Base-by-base conservation (phyloP, 2,113 vertebrate genomes). In the Chroicocephalus ridibundus region DNA sequence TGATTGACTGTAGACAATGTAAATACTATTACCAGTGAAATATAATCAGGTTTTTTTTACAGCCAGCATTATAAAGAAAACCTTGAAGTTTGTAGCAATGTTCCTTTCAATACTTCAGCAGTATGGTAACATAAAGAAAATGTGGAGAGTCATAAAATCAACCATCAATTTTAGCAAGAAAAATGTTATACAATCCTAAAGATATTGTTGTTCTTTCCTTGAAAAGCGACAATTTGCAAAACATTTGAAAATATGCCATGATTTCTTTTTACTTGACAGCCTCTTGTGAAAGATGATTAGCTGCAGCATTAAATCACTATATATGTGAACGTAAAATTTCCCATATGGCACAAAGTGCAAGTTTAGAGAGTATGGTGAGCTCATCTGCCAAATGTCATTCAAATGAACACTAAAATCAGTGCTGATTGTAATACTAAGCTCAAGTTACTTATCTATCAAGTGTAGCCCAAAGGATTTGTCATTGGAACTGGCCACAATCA, bases 31-130 rank as follows among this genome's bases (percentile, higher is more conserved):
- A 54, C 31, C 9, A n/a, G 21, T 44, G 25, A 82, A 82, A 49
- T 19, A 12, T 1, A 62, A 90, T 46, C 0, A 55, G 4, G 4
- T 74, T 15, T 0, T 2, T 21, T 69, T 88, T 40, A 40, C 16
- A 77, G 7, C 2, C 12, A 74, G 18, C 10, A 42, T 42, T 55
- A 32, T 11, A 79, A 55, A 72, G 11, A 85, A 86, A 81, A 74
- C 4, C 11, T 29, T 78, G 15, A 81, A 6, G 2, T 32, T 14
- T 6, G 21, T 11, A 84, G 13, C 19, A 91, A 29, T 32, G 9
- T 10, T 90, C 4, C 2, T 84, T 84, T 81, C 61, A 81, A n/a
- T 51, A 32, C 7, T 49, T 88, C 18, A 38, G 19, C 13, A 62
- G 13, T 52, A 88, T 5, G 14, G 47, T 34, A 46, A 31, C 12